Conservation (phyloP, 2,113 vertebrate genomes). For the Albula goreensis region DNA sequence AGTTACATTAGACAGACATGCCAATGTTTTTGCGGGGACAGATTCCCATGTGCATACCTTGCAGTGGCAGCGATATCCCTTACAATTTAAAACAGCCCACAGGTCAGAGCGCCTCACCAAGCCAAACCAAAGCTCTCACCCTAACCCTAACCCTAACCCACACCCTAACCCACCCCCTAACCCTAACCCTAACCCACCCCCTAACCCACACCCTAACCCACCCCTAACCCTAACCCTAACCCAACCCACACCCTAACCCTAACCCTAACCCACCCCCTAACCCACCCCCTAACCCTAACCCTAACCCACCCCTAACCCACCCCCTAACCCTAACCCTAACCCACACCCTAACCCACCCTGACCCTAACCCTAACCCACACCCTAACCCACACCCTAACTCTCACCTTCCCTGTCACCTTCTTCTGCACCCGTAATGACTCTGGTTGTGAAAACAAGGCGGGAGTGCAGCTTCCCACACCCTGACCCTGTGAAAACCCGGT, state of each 20-base stretch:
- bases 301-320: too few species aligned
- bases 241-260: too few species aligned
- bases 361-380: conserved; percentile 17
- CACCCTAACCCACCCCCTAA: too few species aligned
- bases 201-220: too few species aligned
- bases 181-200: too few species aligned
- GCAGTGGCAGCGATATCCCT: conserved; percentile 45
- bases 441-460: conserved; percentile 57
- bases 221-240: too few species aligned
- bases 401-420: conserved; percentile 45
- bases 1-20: conserved; percentile 1
- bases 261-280: too few species aligned
- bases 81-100: conserved; percentile 50
- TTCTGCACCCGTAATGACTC: conserved; percentile 63
- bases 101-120: conserved; percentile 59
- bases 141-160: too few species aligned
- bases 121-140: conserved; percentile 56
- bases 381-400: conserved; percentile 53
- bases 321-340: too few species aligned
- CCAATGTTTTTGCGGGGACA: not conserved
- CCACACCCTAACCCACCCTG: too few species aligned
- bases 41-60: conserved; percentile 28
- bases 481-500: not conserved
- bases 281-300: too few species aligned
- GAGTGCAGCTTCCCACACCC: conserved; percentile 57